A percentile compares a stretch with the other conserved stretches of the same genome.
Conservation (phyloP, 2,888 invertebrate species). For the Phania funesta region DNA sequence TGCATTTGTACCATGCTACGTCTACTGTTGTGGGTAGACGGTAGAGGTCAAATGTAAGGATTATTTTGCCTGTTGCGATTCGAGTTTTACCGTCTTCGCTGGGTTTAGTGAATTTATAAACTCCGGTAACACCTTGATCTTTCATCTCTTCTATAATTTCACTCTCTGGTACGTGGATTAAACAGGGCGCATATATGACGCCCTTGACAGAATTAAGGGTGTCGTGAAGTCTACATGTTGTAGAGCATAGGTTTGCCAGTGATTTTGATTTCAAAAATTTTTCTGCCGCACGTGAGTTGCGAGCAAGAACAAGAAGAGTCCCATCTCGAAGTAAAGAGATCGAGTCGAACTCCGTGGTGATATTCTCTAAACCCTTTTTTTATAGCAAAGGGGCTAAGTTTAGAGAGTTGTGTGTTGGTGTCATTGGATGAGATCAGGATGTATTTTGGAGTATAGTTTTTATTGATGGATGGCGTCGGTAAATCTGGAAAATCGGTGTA, state of each 20-base stretch:
- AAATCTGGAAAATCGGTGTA: no score
- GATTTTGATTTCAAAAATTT: conserved; percentile 63
- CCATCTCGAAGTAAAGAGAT: conserved; percentile 24
- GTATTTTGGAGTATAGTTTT: no score
- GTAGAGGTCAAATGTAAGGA: conserved; percentile 3
- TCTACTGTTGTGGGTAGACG: conserved; percentile 36
- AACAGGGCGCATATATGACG: no score
- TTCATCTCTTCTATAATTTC: conserved; percentile 56
- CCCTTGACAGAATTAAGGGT: no score
- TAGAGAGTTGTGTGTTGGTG: no score
- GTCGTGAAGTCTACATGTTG: not conserved
- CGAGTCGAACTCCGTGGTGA: conserved; percentile 17
- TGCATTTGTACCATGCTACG: no score
- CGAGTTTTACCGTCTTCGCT: not conserved
- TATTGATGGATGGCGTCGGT: no score
- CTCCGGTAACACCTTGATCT: conserved; percentile 7
- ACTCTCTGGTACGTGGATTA: conserved; percentile 36
- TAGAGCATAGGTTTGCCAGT: conserved; percentile 1
- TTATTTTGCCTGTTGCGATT: conserved; percentile 10
- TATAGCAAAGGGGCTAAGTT: conserved; percentile 38
- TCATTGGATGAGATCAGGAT: no score
- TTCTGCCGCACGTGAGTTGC: conserved; percentile 3
- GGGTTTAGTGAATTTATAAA: conserved; percentile 38
- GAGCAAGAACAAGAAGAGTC: not conserved
- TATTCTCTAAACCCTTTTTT: conserved; percentile 5